Conservation (phyloP, 2,888 invertebrate genomes). For the Psylliodes chrysocephalus region DNA sequence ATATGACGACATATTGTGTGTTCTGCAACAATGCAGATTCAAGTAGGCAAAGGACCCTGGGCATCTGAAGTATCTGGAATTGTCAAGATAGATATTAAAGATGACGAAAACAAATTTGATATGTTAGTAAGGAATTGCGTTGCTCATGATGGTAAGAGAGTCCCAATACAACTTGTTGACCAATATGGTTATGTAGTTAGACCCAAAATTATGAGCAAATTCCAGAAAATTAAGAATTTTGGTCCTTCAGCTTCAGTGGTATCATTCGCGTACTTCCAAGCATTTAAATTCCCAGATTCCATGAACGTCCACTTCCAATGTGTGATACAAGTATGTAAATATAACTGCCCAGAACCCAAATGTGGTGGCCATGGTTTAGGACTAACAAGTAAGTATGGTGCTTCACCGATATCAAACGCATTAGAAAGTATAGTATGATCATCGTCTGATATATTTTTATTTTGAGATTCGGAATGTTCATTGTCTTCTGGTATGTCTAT, state of each 20-base stretch:
- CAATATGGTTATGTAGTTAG: constrained; percentile 93
- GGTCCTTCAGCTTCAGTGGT: constrained; percentile 94
- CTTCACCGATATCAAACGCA: constrained; percentile 66
- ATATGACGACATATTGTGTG: too few species aligned
- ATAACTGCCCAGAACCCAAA: constrained; percentile 93
- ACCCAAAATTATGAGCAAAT: constrained; percentile 94
- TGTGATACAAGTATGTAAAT: constrained; percentile 93
- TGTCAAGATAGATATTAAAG: constrained; percentile 95
- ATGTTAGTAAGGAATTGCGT: constrained; percentile 93
- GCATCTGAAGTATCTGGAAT: constrained; percentile 96
- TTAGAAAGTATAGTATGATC: too few species aligned
- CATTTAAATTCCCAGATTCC: constrained; percentile 95
- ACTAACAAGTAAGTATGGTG: constrained; percentile 72
- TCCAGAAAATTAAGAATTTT: constrained; percentile 96
- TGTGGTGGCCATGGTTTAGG: constrained; percentile 77
- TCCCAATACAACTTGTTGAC: constrained; percentile 92
- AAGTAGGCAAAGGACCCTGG: constrained; percentile 96
- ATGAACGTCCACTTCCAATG: constrained; percentile 98
- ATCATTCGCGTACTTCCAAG: constrained; percentile 95
- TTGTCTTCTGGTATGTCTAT: too few species aligned
- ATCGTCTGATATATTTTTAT: too few species aligned
- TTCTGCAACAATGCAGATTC: constrained; percentile 99
- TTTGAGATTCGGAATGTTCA: too few species aligned
- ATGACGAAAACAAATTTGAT: too few species aligned
- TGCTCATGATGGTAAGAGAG: constrained; percentile 92